A percentile compares a stretch with the other conserved stretches of the same genome.
phyloP scores from a whole-genome alignment of 2,888 invertebrate genomes.

The Amaurobius ferox region DNA sequence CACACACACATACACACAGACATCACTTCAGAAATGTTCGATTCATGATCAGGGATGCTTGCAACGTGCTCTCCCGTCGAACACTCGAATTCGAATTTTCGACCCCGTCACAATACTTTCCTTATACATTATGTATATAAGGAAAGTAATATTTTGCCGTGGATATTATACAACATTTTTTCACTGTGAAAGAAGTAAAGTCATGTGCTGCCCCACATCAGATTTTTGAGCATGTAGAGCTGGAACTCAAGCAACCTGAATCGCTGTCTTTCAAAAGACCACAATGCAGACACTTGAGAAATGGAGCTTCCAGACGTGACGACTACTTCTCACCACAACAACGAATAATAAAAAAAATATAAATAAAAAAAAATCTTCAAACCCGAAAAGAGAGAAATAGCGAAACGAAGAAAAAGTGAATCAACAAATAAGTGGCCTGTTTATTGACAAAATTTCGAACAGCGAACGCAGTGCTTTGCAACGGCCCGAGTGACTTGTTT shows the following conservation, averaged over 20 bases:
- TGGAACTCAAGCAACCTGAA: background rate
- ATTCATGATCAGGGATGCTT: too few relatives aligned
- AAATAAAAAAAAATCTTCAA: conserved; percentile 3
- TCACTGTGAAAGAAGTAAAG: too few relatives aligned
- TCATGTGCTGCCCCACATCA: too few relatives aligned
- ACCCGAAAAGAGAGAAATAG: conserved; percentile 15
- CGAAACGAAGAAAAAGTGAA: background rate
- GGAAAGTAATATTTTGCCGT: too few relatives aligned
- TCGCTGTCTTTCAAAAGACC: background rate
- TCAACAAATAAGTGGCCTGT: conserved; percentile 58
- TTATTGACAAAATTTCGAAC: conserved; percentile 57
- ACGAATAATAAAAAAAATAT: conserved; percentile 4
- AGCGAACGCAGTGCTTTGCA: conserved; percentile 21
- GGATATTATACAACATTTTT: too few relatives aligned
- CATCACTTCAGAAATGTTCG: too few relatives aligned
- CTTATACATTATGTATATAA: too few relatives aligned
- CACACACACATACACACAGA: too few relatives aligned
- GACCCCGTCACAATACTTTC: too few relatives aligned
- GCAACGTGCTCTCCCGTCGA: too few relatives aligned
- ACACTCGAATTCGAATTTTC: too few relatives aligned
- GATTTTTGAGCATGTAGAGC: background rate
- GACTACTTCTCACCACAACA: background rate
- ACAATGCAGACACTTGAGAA: conserved; percentile 16
- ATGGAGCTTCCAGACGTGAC: background rate
- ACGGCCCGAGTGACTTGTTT: conserved; percentile 62